These are phyloP conservation scores for Osmerus eperlanus DNA, from an alignment of 2,113 vertebrate species.

Conservation along the genomic window DNA sequence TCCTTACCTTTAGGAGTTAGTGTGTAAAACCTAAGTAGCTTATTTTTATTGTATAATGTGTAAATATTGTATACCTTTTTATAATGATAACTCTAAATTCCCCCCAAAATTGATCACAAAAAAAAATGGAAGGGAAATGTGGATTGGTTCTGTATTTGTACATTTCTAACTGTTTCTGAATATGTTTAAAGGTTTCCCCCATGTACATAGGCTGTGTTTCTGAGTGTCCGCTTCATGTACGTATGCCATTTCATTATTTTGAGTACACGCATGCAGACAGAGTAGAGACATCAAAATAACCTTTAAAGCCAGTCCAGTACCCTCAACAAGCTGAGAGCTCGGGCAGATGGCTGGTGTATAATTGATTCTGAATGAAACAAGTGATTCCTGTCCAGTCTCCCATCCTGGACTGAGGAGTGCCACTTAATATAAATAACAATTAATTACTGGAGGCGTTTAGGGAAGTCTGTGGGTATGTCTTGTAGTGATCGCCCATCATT, in stretches of 20 bases:
- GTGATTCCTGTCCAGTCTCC: slow-evolving; percentile 14
- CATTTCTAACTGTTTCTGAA: too few relatives aligned
- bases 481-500: too few relatives aligned
- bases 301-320: too few relatives aligned
- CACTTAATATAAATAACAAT: slow-evolving; percentile 27
- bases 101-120: not conserved
- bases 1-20: too few relatives aligned
- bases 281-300: too few relatives aligned
- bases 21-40: not conserved
- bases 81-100: too few relatives aligned
- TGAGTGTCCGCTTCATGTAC: too few relatives aligned
- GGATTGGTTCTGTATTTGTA: too few relatives aligned
- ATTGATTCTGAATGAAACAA: slow-evolving; percentile 39
- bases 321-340: not conserved
- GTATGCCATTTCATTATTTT: too few relatives aligned
- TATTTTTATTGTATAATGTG: not conserved
- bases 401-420: slow-evolving; percentile 2
- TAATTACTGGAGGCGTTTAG: slow-evolving; percentile 27
- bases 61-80: not conserved
- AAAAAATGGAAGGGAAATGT: not conserved
- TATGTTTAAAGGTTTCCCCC: too few relatives aligned
- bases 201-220: too few relatives aligned
- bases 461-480: not conserved
- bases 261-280: too few relatives aligned
- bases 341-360: not conserved